Conservation (phyloP, 2,888 invertebrate genomes). For the Dinocampus coccinellae region DNA sequence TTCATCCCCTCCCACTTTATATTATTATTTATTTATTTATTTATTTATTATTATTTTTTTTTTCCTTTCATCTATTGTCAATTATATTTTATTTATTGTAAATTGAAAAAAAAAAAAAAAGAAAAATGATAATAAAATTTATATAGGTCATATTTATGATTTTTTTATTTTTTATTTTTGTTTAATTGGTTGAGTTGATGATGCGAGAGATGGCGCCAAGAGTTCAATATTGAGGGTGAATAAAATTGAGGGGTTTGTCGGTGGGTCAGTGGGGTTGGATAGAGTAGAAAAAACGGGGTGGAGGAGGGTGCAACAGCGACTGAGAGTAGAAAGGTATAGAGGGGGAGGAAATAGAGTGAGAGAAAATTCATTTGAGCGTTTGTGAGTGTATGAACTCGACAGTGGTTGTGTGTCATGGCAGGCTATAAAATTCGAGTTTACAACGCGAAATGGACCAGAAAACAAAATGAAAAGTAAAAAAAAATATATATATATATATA, state of each 20-base stretch:
- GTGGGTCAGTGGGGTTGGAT: no score
- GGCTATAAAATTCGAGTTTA: slow-evolving; percentile 67
- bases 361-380: not conserved
- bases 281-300: no score
- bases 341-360: not conserved
- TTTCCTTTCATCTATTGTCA: no score
- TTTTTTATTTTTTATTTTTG: no score
- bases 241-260: no score
- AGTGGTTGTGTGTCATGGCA: slow-evolving; percentile 36
- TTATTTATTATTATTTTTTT: not conserved
- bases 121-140: not conserved
- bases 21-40: not conserved
- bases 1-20: slow-evolving; percentile 9
- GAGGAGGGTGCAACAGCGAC: no score
- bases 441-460: slow-evolving; percentile 68
- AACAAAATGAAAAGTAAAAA: slow-evolving; percentile 60
- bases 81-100: no score
- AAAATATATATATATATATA: slow-evolving; percentile 40
- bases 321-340: not conserved
- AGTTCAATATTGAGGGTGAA: not conserved
- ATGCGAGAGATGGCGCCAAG: not conserved
- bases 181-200: not conserved
- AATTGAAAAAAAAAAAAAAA: no score
- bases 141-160: not conserved
- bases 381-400: not conserved